These are phyloP conservation scores for Clarias gariepinus DNA, from an alignment of 2,113 vertebrate species.

Conservation along the genomic window DNA sequence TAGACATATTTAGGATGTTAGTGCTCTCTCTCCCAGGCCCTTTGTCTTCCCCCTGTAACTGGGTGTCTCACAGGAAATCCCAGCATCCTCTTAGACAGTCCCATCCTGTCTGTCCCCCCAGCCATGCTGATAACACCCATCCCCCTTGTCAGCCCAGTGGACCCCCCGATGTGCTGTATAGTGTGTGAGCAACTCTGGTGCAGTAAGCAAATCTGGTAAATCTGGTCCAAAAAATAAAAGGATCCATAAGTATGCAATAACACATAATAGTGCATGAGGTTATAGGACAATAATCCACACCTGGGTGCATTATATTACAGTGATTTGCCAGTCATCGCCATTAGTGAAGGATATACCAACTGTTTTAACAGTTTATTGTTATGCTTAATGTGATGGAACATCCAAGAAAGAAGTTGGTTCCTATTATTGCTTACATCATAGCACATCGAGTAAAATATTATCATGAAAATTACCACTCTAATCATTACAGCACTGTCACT, in stretches of 20 bases:
- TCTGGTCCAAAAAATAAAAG: neutral
- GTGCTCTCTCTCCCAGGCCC: slow-evolving; percentile 12
- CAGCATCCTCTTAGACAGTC: slow-evolving; percentile 34
- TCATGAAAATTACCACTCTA: neutral
- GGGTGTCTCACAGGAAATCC: slow-evolving; percentile 38
- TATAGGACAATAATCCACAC: neutral
- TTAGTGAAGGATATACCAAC: neutral
- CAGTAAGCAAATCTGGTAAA: neutral
- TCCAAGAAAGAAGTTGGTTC: neutral
- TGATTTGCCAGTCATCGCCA: neutral
- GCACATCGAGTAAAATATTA: neutral
- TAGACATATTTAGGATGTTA: neutral
- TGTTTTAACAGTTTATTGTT: neutral
- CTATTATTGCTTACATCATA: neutral
- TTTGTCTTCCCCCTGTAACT: slow-evolving; percentile 31
- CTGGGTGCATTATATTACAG: neutral
- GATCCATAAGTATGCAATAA: neutral
- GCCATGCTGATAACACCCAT: neutral
- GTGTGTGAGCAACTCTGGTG: neutral
- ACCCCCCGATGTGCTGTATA: slow-evolving; percentile 8
- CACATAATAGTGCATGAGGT: neutral
- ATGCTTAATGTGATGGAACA: neutral
- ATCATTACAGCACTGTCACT: neutral
- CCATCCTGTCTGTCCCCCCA: slow-evolving; percentile 32
- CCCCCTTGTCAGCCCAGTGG: neutral